Conservation (phyloP, 1,140 invertebrate genomes). For the Drosophila pruinosa region DNA sequence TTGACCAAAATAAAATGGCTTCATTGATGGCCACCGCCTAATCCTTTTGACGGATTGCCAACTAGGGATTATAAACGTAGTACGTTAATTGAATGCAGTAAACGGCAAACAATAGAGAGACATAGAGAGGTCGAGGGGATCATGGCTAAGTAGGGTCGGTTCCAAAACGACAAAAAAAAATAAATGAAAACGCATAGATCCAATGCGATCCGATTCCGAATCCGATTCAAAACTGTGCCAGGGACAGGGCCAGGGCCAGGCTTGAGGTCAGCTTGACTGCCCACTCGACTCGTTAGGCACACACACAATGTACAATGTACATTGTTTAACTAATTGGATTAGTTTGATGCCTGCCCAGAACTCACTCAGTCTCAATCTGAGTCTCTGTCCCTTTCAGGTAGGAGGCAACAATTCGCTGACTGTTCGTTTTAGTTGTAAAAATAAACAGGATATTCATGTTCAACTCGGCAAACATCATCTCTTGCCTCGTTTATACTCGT, state of each 20-base stretch:
- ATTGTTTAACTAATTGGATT: conserved; percentile 74
- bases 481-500: not conserved
- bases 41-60: conserved; percentile 21
- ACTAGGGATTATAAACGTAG: conserved; percentile 1
- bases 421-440: conserved; percentile 37
- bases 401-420: conserved; percentile 15
- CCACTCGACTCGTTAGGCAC: conserved; percentile 18
- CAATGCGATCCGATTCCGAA: not conserved
- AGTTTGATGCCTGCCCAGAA: conserved; percentile 61
- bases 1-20: conserved; percentile 4
- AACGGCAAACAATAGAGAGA: not conserved
- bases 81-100: conserved; percentile 11
- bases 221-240: conserved; percentile 1
- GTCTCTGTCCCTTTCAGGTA: conserved; percentile 5
- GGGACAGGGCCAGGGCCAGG: not conserved
- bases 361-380: not conserved
- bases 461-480: conserved; percentile 30
- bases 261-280: conserved; percentile 29
- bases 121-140: not conserved
- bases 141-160: not conserved
- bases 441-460: conserved; percentile 44
- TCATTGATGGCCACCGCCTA: conserved; percentile 1
- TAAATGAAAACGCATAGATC: not conserved
- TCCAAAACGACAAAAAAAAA: not conserved
- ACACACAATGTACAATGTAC: conserved; percentile 9